Base-by-base conservation (phyloP, 2,113 vertebrate species). In the Oryzias celebensis region DNA sequence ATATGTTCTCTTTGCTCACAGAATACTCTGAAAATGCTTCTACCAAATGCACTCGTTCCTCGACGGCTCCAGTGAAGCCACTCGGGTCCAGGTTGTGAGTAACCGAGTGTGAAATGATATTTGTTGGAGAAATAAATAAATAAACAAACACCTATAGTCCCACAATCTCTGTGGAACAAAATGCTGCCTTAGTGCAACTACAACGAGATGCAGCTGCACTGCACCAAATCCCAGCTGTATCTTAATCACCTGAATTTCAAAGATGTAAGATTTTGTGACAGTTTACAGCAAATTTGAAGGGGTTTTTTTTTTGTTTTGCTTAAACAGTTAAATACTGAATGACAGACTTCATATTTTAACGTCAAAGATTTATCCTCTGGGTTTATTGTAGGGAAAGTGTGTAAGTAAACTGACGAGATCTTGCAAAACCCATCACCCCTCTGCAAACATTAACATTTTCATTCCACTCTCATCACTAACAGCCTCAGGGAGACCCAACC, bases 391-490 rank as follows among this genome's bases (percentile, higher is more conserved):
- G 41, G 58, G 53, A 53, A 51, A 15, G 4, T 61, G 41, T n/a
- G 10, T 53, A 52, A 65, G 68, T 73, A 83, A 80, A 82, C 59
- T 43, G 45, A 88, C 75, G 70, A 62, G 64, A 52, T 85, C 81
- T 81, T 65, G 48, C 52, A 69, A 70, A 83, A 83, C 62, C 63
- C 36, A 64, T 70, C 68, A 72, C 85, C 80, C 76, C 81, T 68
- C 52, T 47, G 54, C 81, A 82, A 88, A 86, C 86, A 89, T 88
- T 85, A 86, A 84, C 84, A 88, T 87, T 89, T 89, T 87, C 76
- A 86, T 87, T 88, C 84, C 83, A 77, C 68, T 81, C 82, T 84
- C 81, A 83, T 84, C 74, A 70, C 78, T 61, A 72, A 83, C 77
- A 88, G 83, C 89, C 87, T 78, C 75, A 61, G 87, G 88, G 88